Evolutionary conservation across 2,797 vertebrate genomes (phyloP), one percentile per base, ranked within the genome.

Genomic region (Zenarchopterus dispar): DNA sequence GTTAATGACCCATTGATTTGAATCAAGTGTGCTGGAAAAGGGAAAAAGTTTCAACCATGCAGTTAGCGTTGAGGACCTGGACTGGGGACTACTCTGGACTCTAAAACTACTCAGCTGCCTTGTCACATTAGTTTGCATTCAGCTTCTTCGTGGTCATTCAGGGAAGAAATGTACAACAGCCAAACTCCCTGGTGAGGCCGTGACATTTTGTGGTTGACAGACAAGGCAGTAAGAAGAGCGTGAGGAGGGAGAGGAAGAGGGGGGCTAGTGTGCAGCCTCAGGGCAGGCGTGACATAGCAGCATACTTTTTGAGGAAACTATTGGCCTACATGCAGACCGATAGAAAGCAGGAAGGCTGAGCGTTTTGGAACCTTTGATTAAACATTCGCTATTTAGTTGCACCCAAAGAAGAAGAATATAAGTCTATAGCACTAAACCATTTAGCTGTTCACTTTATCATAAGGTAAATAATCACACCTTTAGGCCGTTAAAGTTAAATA

Each of bases 301-400:
- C 84, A 84, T 50, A 63, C 73, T 54, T 44, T 56, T 1, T 10
- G 5, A 57, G 33, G 41, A 49, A 49, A 60, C 21, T 64, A 19
- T 55, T 43, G 69, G 77, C 28, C 75, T 31, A 75, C 86, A 90
- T 89, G 87, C 89, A 87, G 68, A 75, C 56, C 64, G 71, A 63
- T 15, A 1, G 56, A 63, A 41, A 42, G 21, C 61, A 49, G 48
- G 10, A 52, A 44, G 53, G 69, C 36, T 7, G 42, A 74, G 77
- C 72, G 67, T 26, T 69, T 21, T 26, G 8, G 6, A 6, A 62
- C 50, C 23, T 42, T 55, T n/a, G 13, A 43, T 36, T 64, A 52
- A 56, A 60, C 72, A 66, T 78, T 73, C 65, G 58, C 49, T 50
- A 28, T 53, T 50, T 9, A 60, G 15, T 18, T 74, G 70, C 51